Evolutionary conservation across 1,140 invertebrate genomes (phyloP), one percentile per base, ranked within the genome.

Genomic region (Drosophila rufa): DNA sequence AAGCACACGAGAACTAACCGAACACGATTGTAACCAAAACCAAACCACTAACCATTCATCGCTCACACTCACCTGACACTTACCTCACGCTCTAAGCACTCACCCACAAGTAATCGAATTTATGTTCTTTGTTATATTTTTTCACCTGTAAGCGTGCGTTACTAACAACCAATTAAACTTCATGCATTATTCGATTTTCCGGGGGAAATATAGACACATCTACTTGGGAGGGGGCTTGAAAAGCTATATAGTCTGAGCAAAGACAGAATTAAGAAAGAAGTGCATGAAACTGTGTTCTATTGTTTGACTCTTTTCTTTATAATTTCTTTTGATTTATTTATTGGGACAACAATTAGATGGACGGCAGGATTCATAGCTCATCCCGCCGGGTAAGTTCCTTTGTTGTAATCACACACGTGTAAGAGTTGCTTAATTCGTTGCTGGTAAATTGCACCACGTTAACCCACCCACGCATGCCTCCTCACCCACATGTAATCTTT

Each of bases 281-380:
- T 82, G 91, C 87, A 90, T 91, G 90, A 78, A 85, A 83, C 62
- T 80, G 80, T 91, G 80, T 91, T 83, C 73, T 91, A 84, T 82
- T 89, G 82, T 82, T 91, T 86, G 85, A 90, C 83, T 56, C 53
- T 68, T 82, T 91, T 82, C 89, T 87, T 92, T 92, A 92, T 92
- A 92, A 89, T 92, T 93, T 93, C 91, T 92, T 93, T 93, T 93
- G 62, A 91, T 93, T 93, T 93, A 86, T 89, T 93, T 93, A 86
- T 56, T 93, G 86, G 92, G 91, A 93, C 92, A 86, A 91, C 89
- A 75, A 75, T 92, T 92, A 93, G 92, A 93, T 93, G 92, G 92
- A 93, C 90, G 92, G 92, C 92, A 93, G 92, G 90, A 92, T 93
- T 91, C 90, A 93, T 92, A 93, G 91, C 82, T 92, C 92, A 93